Conservation (phyloP, 2,797 vertebrate genomes). For the Hippocampus kuda region DNA sequence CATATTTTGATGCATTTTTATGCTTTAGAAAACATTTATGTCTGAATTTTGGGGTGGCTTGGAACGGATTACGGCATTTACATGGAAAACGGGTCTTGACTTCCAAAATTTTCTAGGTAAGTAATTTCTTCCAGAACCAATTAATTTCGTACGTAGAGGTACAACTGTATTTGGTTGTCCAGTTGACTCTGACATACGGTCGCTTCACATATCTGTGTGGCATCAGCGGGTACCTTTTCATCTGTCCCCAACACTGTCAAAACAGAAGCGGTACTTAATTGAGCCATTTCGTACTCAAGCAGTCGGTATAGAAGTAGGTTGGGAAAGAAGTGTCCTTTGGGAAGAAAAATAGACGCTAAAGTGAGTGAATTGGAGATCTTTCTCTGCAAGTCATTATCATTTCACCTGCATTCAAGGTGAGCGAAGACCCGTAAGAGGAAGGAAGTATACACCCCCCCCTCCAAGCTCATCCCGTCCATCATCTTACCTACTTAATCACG, state of each 20-base stretch:
- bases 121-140: too few relatives aligned
- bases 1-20: too few relatives aligned
- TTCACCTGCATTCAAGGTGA: constrained; percentile 53
- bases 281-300: constrained; percentile 44
- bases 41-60: too few relatives aligned
- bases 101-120: too few relatives aligned
- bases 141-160: too few relatives aligned
- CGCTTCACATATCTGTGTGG: neutral
- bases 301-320: constrained; percentile 27
- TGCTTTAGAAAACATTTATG: too few relatives aligned
- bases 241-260: neutral
- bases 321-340: constrained; percentile 39
- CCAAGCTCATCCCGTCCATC: constrained; percentile 63
- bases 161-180: neutral
- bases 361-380: constrained; percentile 54
- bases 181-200: neutral
- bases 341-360: constrained; percentile 54
- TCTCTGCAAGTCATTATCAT: constrained; percentile 45
- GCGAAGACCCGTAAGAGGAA: constrained; percentile 20
- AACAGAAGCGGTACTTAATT: constrained; percentile 28
- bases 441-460: constrained; percentile 36
- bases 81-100: too few relatives aligned
- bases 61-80: too few relatives aligned
- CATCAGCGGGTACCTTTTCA: neutral
- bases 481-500: constrained; percentile 53